phyloP scores from a whole-genome alignment of 2,797 vertebrate species.

The Malurus splendens region DNA sequence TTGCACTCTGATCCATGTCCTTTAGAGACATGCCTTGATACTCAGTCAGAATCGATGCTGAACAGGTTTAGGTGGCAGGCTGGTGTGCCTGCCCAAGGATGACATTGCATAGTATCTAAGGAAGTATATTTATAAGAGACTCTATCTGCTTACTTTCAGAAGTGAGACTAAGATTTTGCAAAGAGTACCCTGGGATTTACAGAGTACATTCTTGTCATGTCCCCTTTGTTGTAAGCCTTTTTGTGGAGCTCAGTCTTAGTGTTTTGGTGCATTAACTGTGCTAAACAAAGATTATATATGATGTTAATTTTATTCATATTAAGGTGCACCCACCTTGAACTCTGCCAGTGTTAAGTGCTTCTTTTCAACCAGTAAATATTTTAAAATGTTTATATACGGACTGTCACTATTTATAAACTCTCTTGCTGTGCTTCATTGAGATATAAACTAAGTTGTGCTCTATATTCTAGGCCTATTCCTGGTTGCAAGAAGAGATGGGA shows the following conservation, averaged over 20 bases:
- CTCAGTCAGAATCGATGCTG: not conserved
- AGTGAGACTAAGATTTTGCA: not conserved
- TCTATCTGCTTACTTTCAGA: not conserved
- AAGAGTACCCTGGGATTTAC: not conserved
- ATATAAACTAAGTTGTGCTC: conserved; percentile 27
- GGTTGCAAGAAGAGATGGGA: conserved; percentile 93
- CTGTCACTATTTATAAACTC: not conserved
- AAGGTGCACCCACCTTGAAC: not conserved
- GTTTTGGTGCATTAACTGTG: not conserved
- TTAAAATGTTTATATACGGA: not conserved
- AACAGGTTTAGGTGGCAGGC: not conserved
- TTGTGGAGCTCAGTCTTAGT: not conserved
- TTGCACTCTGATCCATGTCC: not conserved
- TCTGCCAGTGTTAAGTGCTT: not conserved
- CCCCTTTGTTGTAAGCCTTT: not conserved
- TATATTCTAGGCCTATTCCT: conserved; percentile 87
- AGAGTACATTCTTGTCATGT: not conserved
- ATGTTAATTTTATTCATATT: not conserved
- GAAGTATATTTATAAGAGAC: not conserved
- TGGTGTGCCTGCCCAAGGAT: not conserved
- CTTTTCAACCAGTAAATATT: not conserved
- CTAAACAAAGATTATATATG: not conserved
- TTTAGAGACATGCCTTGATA: not conserved
- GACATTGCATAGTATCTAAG: not conserved
- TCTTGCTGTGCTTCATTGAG: not conserved